A percentile compares a stretch with the other conserved stretches of the same genome.
phyloP scores from a whole-genome alignment of 2,888 invertebrate species.

The Conomelus anceps region DNA sequence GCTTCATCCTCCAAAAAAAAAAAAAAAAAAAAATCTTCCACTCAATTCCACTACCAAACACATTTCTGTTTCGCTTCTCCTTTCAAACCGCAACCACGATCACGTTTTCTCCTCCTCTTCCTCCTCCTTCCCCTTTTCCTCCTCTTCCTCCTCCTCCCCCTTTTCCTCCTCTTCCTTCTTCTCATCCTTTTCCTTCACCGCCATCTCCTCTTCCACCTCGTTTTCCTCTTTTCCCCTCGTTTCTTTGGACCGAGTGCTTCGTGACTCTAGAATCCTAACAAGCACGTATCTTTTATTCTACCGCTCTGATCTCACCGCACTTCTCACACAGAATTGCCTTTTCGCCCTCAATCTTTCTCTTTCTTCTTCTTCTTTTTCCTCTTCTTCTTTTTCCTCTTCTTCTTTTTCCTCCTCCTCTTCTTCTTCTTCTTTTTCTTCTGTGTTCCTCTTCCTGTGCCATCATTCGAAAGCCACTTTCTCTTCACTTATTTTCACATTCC shows the following conservation, averaged over 20 bases:
- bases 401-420: neutral
- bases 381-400: neutral
- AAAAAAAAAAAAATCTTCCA: too few relatives aligned
- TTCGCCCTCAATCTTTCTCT: neutral
- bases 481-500: neutral
- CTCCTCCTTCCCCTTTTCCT: neutral
- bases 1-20: too few relatives aligned
- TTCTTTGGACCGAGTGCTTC: neutral
- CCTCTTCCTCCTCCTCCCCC: neutral
- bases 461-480: neutral
- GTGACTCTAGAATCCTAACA: neutral
- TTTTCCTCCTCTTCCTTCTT: neutral
- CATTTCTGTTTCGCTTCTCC: neutral
- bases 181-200: neutral
- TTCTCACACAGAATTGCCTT: neutral
- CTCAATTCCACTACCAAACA: neutral
- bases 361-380: neutral
- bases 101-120: neutral
- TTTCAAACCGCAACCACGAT: neutral
- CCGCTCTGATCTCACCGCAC: neutral
- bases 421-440: neutral
- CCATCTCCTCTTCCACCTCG: neutral
- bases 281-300: neutral
- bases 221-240: neutral
- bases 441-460: too few relatives aligned